phyloP scores from a whole-genome alignment of 2,797 vertebrate genomes.

The Anguilla pacifica region DNA sequence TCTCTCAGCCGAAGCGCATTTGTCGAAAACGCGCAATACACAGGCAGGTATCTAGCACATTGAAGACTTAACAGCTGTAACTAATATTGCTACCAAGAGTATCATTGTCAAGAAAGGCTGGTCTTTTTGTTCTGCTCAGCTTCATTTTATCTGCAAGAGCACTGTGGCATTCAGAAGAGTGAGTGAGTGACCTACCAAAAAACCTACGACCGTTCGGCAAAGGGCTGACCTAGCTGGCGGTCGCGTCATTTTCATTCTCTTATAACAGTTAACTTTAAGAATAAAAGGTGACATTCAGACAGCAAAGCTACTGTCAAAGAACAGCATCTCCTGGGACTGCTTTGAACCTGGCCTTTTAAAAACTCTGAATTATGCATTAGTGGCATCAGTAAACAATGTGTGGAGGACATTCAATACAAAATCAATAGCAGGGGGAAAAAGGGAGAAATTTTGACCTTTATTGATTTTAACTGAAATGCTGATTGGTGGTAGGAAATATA shows the following conservation, averaged over 20 bases:
- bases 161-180: not conserved
- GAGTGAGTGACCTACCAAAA: not conserved
- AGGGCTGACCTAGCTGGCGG: not conserved
- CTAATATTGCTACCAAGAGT: not conserved
- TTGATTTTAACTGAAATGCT: not conserved
- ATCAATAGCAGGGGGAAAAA: not conserved
- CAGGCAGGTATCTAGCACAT: not conserved
- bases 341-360: conserved; percentile 9
- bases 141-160: not conserved
- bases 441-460: not conserved
- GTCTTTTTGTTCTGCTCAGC: not conserved
- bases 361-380: conserved; percentile 1
- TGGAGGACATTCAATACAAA: conserved; percentile 1
- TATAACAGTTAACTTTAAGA: not conserved
- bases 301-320: not conserved
- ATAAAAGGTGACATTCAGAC: not conserved
- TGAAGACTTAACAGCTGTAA: not conserved
- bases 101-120: not conserved
- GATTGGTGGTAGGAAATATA: no score
- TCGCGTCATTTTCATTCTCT: not conserved
- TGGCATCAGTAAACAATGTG: not conserved
- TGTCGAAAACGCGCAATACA: not conserved
- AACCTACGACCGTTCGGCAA: not conserved
- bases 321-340: not conserved
- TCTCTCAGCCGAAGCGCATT: not conserved